These are phyloP conservation scores for Nothoprocta pentlandii DNA, from an alignment of 2,113 vertebrate genomes.

Conservation along the genomic window DNA sequence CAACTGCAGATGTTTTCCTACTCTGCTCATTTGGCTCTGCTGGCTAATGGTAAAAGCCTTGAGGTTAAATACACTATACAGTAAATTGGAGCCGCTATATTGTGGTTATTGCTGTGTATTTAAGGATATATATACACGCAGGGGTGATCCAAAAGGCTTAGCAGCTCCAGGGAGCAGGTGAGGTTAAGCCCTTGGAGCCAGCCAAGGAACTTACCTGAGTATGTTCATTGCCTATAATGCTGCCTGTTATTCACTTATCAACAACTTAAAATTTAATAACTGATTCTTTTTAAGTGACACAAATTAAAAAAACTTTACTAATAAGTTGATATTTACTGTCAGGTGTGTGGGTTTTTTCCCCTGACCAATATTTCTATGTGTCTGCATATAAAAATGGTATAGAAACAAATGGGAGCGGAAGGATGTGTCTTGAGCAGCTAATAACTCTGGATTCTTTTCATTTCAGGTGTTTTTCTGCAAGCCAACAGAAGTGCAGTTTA, in stretches of 20 bases:
- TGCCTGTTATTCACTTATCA: constrained; percentile 40
- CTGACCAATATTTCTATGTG: neutral
- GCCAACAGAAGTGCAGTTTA: neutral
- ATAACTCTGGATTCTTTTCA: neutral
- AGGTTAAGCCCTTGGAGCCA: neutral
- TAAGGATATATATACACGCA: too few relatives aligned
- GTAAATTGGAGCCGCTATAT: neutral
- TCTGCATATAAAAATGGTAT: constrained; percentile 5
- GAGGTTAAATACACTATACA: constrained; percentile 26
- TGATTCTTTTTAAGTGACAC: neutral
- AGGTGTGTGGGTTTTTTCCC: neutral
- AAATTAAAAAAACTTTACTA: neutral
- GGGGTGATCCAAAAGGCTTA: neutral
- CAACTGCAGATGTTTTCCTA: constrained; percentile 63
- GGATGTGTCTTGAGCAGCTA: constrained; percentile 25
- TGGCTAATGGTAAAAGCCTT: constrained; percentile 35
- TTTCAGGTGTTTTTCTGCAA: neutral
- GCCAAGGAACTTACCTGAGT: neutral
- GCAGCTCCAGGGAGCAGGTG: neutral
- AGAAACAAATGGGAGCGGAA: neutral
- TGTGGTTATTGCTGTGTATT: neutral
- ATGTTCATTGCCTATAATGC: constrained; percentile 25
- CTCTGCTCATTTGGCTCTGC: constrained; percentile 38
- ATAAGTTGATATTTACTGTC: neutral
- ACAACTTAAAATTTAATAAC: constrained; percentile 31